Conservation (phyloP, 2,888 invertebrate genomes). For the Monochamus alternatus region DNA sequence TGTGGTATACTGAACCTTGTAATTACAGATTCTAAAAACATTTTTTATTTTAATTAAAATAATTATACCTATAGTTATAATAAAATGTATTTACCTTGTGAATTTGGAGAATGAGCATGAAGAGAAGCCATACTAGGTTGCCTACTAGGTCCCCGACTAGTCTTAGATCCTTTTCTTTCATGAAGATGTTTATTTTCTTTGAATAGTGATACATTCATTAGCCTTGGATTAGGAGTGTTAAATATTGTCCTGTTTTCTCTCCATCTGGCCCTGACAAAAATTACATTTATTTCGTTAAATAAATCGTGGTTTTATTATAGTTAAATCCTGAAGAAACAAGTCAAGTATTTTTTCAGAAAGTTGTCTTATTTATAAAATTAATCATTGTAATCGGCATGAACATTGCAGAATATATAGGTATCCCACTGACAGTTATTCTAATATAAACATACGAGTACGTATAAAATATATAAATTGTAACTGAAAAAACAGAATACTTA, state of each 20-base stretch:
- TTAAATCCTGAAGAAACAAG: too few species aligned
- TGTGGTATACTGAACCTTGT: too few species aligned
- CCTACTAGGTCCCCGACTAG: constrained; percentile 86
- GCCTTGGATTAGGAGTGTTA: constrained; percentile 93
- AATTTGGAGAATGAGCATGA: constrained; percentile 84
- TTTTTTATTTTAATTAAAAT: background rate
- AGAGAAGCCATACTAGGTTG: constrained; percentile 91
- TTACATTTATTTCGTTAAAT: background rate
- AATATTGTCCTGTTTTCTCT: constrained; percentile 93
- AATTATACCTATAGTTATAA: background rate
- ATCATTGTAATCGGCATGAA: too few species aligned
- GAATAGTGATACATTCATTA: constrained; percentile 92
- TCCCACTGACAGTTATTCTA: too few species aligned
- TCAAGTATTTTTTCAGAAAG: too few species aligned
- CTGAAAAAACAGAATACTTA: too few species aligned
- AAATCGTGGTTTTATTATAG: too few species aligned
- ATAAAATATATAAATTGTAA: too few species aligned
- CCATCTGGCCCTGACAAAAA: constrained; percentile 86
- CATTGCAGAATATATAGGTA: too few species aligned
- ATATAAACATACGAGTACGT: too few species aligned
- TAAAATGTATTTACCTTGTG: constrained; percentile 74
- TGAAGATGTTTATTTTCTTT: constrained; percentile 87
- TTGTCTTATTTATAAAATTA: too few species aligned
- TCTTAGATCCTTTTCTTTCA: constrained; percentile 86
- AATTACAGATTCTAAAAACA: background rate